Evolutionary conservation across 2,888 invertebrate species (phyloP), one percentile per base, ranked within the genome.

Genomic region (Drosophila fungiperda): DNA sequence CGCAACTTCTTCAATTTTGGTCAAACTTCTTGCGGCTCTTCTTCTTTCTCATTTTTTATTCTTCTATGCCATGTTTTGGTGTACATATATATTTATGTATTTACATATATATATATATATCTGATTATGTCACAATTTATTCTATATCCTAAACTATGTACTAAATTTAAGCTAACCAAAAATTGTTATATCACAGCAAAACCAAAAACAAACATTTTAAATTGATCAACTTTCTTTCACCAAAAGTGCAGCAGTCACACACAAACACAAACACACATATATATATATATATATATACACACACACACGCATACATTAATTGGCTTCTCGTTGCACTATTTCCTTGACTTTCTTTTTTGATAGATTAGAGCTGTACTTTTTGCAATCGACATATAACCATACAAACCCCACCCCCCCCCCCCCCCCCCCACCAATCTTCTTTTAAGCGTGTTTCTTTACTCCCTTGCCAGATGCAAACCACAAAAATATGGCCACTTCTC

Each of bases 111-210:
- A 40, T 23, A 42, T n/a, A 45, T 57, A 8, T 48, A 48, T 49
- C 12, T 35, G 29, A 6, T 23, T 33, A 9, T 54, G 17, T 35
- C 29, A 42, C 32, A 38, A 38, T 17, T 32, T 50, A 49, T 49
- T 64, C 42, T 62, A 70, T 68, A 60, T 72, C 63, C 40, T 66
- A 62, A 74, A 67, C 73, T 57, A 68, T 74, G 42, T 66, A 60
- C 71, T 76, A 74, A 79, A 83, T 81, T 85, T 85, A 87, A 87
- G 88, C 83, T 85, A 85, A 85, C 66, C 75, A 61, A 85, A 54
- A 69, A 74, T 80, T 80, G 71, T 81, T 42, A 42, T 40, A 76
- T 71, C 81, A 81, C 86, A 81, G 85, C 85, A 57, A 68, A 64
- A 69, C 48, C 61, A 33, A 2, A 20, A 23, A 42, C 5, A 15